phyloP scores from a whole-genome alignment of 1,140 invertebrate species.

The Eumaeus atala region DNA sequence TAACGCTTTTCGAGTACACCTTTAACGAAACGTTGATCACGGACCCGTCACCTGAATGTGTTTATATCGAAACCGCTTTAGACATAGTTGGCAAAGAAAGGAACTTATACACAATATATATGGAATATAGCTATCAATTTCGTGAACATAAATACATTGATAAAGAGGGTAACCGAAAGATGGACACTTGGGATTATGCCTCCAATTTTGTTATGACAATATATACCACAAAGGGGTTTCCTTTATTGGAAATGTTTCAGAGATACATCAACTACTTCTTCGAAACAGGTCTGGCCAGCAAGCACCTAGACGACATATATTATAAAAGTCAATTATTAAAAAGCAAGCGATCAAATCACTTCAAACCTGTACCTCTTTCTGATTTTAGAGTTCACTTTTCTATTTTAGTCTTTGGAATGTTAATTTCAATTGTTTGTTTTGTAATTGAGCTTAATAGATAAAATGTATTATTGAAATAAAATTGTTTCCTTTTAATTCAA shows the following conservation, averaged over 20 bases:
- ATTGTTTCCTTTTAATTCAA: neutral
- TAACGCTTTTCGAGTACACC: neutral
- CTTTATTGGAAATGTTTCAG: constrained; percentile 17
- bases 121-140: constrained; percentile 5
- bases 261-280: constrained; percentile 18
- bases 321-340: constrained; percentile 14
- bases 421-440: constrained; percentile 9
- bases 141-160: constrained; percentile 14
- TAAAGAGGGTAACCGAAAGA: neutral
- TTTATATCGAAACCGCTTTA: constrained; percentile 8
- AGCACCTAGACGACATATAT: constrained; percentile 12
- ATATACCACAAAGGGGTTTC: constrained; percentile 22
- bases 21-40: constrained; percentile 14
- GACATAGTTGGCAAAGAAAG: constrained; percentile 1
- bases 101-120: constrained; percentile 12
- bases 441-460: constrained; percentile 3
- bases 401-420: constrained; percentile 14
- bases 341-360: constrained; percentile 11
- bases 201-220: constrained; percentile 11
- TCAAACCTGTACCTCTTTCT: constrained; percentile 19
- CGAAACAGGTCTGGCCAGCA: constrained; percentile 21
- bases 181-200: constrained; percentile 10
- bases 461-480: neutral
- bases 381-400: constrained; percentile 25
- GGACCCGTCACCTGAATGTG: constrained; percentile 6